Percentiles rank a stretch among this genome's conserved stretches.
Evolutionary conservation across 2,888 invertebrate species (phyloP).

Genomic region (Perdita meconis): DNA sequence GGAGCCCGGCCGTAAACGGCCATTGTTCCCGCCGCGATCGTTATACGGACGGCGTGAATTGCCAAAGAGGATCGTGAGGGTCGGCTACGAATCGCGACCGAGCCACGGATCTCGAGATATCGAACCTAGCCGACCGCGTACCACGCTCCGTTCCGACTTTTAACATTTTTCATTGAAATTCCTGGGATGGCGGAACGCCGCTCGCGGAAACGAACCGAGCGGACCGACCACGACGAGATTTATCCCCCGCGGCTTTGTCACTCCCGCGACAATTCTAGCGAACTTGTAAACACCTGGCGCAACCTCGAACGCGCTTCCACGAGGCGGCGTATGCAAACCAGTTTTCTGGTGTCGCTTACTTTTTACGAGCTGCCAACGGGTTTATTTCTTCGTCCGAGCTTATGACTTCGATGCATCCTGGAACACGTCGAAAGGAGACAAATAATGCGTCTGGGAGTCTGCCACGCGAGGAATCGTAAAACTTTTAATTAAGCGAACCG

Average conservation of each 20-base stretch:
- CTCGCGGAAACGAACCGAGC: conserved; percentile 5
- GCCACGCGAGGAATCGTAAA: conserved; percentile 26
- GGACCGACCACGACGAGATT: background rate
- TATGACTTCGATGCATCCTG: conserved; percentile 22
- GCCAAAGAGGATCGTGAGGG: conserved; percentile 46
- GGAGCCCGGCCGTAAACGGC: conserved; percentile 52
- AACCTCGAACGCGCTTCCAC: conserved; percentile 14
- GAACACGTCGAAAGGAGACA: conserved; percentile 29
- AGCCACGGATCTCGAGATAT: conserved; percentile 24
- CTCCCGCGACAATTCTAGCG: conserved; percentile 12
- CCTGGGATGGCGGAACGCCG: conserved; percentile 3
- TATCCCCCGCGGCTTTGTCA: conserved; percentile 6
- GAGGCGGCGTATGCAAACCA: conserved; percentile 45
- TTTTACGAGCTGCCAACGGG: conserved; percentile 52
- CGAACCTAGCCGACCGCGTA: background rate
- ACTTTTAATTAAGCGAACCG: conserved; percentile 32
- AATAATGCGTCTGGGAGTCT: conserved; percentile 16
- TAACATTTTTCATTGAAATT: conserved; percentile 5
- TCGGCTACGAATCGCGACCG: conserved; percentile 2
- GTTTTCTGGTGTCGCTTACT: conserved; percentile 45
- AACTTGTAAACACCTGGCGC: background rate
- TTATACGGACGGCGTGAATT: conserved; percentile 50
- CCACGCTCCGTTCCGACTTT: conserved; percentile 7
- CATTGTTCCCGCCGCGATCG: conserved; percentile 59
- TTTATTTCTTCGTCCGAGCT: conserved; percentile 36